A percentile compares a stretch with the other conserved stretches of the same genome.
phyloP scores from a whole-genome alignment of 2,113 vertebrate genomes.

The Mohoua ochrocephala region DNA sequence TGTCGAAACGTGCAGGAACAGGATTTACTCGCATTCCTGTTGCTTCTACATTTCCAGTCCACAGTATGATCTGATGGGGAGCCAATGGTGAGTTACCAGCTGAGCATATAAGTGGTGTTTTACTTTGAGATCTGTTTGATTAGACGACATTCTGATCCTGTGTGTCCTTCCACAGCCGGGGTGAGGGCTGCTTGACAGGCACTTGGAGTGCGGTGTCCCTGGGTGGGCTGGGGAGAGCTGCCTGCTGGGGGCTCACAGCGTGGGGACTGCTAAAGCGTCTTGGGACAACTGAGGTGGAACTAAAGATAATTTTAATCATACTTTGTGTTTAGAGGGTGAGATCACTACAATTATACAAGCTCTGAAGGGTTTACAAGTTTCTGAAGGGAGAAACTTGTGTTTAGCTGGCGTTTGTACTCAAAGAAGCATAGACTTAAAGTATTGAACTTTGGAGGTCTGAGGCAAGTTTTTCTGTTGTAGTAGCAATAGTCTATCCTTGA shows the following conservation, averaged over 20 bases:
- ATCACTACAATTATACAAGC: not conserved
- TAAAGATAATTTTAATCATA: not conserved
- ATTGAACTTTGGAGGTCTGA: not conserved
- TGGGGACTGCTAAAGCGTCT: conserved; percentile 17
- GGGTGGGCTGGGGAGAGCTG: not conserved
- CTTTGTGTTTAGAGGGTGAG: not conserved
- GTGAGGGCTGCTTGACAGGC: not conserved
- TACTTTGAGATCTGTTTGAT: not conserved
- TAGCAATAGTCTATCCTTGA: not conserved
- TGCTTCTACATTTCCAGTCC: not conserved
- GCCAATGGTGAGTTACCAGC: not conserved
- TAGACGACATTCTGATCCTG: rapidly evolving
- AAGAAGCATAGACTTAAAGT: not conserved
- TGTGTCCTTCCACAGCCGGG: rapidly evolving
- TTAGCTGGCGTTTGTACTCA: not conserved
- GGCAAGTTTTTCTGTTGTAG: not conserved
- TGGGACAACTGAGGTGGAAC: not conserved
- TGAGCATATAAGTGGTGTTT: not conserved
- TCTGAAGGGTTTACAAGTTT: not conserved
- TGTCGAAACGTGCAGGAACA: not conserved
- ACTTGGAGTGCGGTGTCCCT: not conserved
- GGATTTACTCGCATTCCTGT: not conserved
- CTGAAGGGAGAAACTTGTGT: not conserved
- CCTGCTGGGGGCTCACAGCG: not conserved
- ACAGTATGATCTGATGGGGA: not conserved